A percentile compares a stretch with the other conserved stretches of the same genome.
These are phyloP conservation scores for Lepidurus apus DNA, from an alignment of 1,140 invertebrate species.

Conservation along the genomic window DNA sequence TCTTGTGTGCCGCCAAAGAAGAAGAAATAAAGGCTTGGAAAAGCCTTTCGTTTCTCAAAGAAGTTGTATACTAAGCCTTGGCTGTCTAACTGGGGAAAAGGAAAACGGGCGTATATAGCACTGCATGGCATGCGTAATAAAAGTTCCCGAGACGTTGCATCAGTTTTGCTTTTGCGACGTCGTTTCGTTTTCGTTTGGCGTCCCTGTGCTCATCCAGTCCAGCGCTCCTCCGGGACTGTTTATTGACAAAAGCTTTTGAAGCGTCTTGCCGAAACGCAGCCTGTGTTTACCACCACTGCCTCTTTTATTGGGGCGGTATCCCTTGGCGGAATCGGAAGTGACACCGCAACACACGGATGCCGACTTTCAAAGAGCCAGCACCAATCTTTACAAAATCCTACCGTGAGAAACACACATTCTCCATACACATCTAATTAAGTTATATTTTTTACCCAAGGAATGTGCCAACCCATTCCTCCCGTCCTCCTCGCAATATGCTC, in stretches of 20 bases:
- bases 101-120: not conserved
- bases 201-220: not conserved
- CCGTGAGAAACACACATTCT: not conserved
- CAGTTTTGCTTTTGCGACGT: slow-evolving; percentile 11
- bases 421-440: not conserved
- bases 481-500: no score
- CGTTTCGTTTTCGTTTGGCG: slow-evolving; percentile 14
- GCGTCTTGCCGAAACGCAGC: slow-evolving; percentile 20
- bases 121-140: slow-evolving; percentile 18
- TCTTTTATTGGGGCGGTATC: slow-evolving; percentile 13
- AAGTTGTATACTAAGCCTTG: slow-evolving; percentile 1
- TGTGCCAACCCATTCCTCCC: not conserved
- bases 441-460: not conserved
- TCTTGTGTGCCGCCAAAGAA: slow-evolving; percentile 21
- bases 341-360: slow-evolving; percentile 20
- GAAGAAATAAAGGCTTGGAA: slow-evolving; percentile 18
- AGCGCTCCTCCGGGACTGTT: slow-evolving; percentile 20
- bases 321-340: slow-evolving; percentile 20
- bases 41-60: not conserved
- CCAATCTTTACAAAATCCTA: not conserved
- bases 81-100: not conserved
- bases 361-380: slow-evolving; percentile 2
- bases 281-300: slow-evolving; percentile 20
- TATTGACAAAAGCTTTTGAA: slow-evolving; percentile 14
- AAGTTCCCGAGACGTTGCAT: slow-evolving; percentile 16